These are phyloP conservation scores for Oedothorax gibbosus DNA, from an alignment of 1,140 invertebrate genomes.

Conservation along the genomic window DNA sequence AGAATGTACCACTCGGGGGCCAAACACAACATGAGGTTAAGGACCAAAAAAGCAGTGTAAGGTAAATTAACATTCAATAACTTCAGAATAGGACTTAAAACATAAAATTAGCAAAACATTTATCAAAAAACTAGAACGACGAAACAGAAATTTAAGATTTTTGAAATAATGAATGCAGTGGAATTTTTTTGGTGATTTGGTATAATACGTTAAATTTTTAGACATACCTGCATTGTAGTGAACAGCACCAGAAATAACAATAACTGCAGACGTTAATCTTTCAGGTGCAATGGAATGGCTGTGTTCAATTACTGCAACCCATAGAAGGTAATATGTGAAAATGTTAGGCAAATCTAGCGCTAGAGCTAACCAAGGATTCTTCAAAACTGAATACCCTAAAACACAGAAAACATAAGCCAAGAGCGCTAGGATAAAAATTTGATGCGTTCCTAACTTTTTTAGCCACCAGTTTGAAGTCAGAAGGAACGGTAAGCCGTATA, in stretches of 20 bases:
- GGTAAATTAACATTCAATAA: background rate
- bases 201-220: background rate
- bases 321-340: conserved; percentile 31
- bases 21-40: no score
- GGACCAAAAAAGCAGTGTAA: no score
- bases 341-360: background rate
- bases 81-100: background rate
- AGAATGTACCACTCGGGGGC: no score
- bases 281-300: conserved; percentile 29
- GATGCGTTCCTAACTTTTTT: conserved; percentile 14
- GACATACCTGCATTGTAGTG: conserved; percentile 34
- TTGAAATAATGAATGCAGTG: background rate
- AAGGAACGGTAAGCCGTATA: conserved; percentile 38
- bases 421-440: conserved; percentile 26
- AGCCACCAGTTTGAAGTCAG: conserved; percentile 31
- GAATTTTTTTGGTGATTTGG: background rate
- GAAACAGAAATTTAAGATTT: background rate
- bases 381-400: conserved; percentile 30
- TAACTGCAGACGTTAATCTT: conserved; percentile 25
- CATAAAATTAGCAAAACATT: background rate
- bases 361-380: conserved; percentile 23
- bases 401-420: background rate
- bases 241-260: conserved; percentile 23
- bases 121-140: background rate
- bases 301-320: conserved; percentile 27